Evolutionary conservation across 2,113 vertebrate species (phyloP).

Genomic region (Elachura formosa): DNA sequence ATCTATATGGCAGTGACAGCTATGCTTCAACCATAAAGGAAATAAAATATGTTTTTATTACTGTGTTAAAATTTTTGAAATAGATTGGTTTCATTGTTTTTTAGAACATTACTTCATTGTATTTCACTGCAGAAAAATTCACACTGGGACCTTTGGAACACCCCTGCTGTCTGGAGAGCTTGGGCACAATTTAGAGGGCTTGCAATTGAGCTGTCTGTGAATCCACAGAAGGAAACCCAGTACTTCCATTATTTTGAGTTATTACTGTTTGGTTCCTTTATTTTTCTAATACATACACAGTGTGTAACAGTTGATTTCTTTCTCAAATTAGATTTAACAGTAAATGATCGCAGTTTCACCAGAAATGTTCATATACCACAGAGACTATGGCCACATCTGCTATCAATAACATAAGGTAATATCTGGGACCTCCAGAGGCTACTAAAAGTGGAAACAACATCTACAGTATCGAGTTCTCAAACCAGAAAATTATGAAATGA

Average conservation of each 20-base stretch:
- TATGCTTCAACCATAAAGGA: background rate
- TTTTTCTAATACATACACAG: slow-evolving; percentile 10
- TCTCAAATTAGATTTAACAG: slow-evolving; percentile 38
- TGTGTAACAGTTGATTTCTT: background rate
- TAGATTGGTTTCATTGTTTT: background rate
- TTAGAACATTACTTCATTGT: background rate
- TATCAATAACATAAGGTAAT: slow-evolving; percentile 40
- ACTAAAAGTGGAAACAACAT: slow-evolving; percentile 31
- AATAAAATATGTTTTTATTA: background rate
- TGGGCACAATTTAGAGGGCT: background rate
- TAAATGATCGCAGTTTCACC: slow-evolving; percentile 4
- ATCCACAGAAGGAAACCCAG: background rate
- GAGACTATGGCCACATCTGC: background rate
- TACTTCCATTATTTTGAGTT: slow-evolving; percentile 31
- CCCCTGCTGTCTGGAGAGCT: background rate
- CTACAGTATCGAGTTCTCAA: background rate
- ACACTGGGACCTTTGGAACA: background rate
- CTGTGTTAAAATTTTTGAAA: background rate
- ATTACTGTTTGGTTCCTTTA: slow-evolving; percentile 5
- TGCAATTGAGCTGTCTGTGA: background rate
- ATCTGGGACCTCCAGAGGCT: slow-evolving; percentile 19
- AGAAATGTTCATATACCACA: background rate
- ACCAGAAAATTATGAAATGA: slow-evolving; percentile 16
- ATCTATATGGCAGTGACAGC: background rate
- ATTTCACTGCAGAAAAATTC: background rate